phyloP scores from a whole-genome alignment of 2,888 invertebrate genomes.

The Venusia cambrica region DNA sequence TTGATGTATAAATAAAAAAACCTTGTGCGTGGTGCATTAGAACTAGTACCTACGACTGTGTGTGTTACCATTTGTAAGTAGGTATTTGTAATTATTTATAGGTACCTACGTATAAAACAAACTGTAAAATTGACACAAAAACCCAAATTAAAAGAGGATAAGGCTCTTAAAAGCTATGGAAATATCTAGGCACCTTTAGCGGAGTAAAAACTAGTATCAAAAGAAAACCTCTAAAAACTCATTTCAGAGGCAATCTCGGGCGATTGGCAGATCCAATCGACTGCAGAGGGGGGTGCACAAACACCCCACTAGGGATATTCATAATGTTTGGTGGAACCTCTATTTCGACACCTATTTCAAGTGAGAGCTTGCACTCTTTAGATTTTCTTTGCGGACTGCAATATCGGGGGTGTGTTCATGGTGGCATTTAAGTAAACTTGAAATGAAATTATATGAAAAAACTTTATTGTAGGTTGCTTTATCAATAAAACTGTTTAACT shows the following conservation, averaged over 20 bases:
- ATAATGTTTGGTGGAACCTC: constrained; percentile 19
- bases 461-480: too few species aligned
- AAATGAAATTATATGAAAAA: too few species aligned
- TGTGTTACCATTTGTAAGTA: too few species aligned
- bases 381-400: constrained; percentile 14
- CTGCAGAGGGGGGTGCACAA: constrained; percentile 26
- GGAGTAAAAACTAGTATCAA: constrained; percentile 22
- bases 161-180: constrained; percentile 5
- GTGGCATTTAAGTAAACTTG: too few species aligned
- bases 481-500: too few species aligned
- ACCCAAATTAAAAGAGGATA: background rate
- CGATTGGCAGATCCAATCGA: constrained; percentile 35
- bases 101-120: too few species aligned
- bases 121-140: too few species aligned
- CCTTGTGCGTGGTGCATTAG: too few species aligned
- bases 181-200: constrained; percentile 8
- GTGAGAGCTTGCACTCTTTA: constrained; percentile 11
- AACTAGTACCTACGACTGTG: too few species aligned
- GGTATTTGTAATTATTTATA: too few species aligned
- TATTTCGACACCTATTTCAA: constrained; percentile 17
- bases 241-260: constrained; percentile 35
- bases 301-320: constrained; percentile 21
- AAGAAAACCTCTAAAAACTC: constrained; percentile 21
- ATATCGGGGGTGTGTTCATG: constrained; percentile 15
- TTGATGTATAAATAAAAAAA: too few species aligned